Evolutionary conservation across 1,140 invertebrate genomes (phyloP), one percentile per base, ranked within the genome.

Genomic region (Neomicropteryx cornuta): DNA sequence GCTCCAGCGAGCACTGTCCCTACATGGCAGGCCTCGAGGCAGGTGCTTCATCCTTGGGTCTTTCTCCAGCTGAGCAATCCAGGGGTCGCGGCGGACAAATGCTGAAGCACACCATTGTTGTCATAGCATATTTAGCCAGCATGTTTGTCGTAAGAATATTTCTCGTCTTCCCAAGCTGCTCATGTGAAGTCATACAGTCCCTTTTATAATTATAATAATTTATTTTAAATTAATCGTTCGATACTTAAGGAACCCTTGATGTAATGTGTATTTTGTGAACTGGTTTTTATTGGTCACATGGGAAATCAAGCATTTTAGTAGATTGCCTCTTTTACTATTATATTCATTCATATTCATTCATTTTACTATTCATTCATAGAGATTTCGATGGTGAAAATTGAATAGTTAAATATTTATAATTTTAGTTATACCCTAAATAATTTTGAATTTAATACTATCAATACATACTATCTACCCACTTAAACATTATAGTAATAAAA

Each of bases 121-220:
- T 94, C 8, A 77, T 96, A 23, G 64, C 87, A 1, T 66, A 92
- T 38, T 66, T 78, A 18, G 77, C 81, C 30, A 88, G 85, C 13
- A 93, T 94, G 82, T 89, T 93, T 64, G 78, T 93, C 47, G 86
- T 88, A 58, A 76, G 80, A 60, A 31, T 36, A 30, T 39, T 17
- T 42, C 42, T 5, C 14, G 10, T 44, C 39, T 37, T 36, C 24
- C 24, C 13, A 8, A 10, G 18, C 10, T 23, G 33, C 18, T 8
- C 22, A 17, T 33, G 10, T 24, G 5, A 10, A 36, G 27, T 27
- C 5, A 29, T 8, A 22, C 18, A 20, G 14, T 16, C 10, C 27
- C n/a, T n/a, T n/a, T n/a, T n/a, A n/a, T n/a, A n/a, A n/a, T 32
- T 17, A 17, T 32, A 14, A 18, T 14, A 14, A n/a, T 19, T 35